Conservation (phyloP, 2,113 vertebrate genomes). For the Pelusios castaneus region DNA sequence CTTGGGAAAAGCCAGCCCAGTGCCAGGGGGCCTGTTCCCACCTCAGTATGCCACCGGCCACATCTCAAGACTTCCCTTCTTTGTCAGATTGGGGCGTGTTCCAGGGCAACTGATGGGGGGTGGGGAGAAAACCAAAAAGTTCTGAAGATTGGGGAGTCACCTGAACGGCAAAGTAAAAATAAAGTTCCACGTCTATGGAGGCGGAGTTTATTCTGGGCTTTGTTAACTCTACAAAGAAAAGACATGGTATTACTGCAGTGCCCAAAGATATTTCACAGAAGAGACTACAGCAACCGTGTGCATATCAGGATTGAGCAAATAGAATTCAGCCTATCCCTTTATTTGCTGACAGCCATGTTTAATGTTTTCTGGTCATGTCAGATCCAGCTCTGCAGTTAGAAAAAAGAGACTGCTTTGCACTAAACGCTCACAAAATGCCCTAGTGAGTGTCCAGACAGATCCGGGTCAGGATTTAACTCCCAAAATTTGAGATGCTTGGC, state of each 20-base stretch:
- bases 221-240: no score
- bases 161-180: background rate
- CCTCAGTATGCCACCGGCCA: background rate
- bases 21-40: no score
- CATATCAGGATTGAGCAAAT: background rate
- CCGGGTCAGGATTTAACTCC: background rate
- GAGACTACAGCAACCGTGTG: background rate
- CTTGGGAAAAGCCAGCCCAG: no score
- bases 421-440: background rate
- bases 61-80: background rate
- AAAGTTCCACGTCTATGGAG: background rate
- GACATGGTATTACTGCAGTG: background rate
- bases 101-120: background rate
- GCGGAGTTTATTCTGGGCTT: no score
- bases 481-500: background rate
- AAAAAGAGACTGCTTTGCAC: background rate
- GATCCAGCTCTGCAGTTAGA: background rate
- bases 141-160: background rate
- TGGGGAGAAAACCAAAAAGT: background rate
- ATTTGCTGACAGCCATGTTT: background rate
- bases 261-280: background rate
- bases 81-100: background rate
- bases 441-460: background rate
- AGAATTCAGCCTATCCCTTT: background rate
- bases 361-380: background rate